Conservation (phyloP, 1,140 invertebrate species). For the Drosophila varians region DNA sequence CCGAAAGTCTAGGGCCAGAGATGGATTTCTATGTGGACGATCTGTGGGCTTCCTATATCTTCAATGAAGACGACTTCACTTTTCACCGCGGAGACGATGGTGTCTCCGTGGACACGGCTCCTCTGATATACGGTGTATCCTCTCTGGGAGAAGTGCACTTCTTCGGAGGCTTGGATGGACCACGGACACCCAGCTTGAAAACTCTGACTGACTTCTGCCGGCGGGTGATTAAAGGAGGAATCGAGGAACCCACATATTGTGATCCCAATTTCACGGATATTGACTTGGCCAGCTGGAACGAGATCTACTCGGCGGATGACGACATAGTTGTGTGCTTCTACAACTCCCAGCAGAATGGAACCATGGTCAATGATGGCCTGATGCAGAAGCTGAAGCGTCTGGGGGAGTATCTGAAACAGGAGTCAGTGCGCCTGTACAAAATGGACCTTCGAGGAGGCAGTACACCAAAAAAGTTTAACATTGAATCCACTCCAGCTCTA, state of each 20-base stretch:
- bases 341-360: slow-evolving; percentile 3
- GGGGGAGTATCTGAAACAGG: slow-evolving; percentile 19
- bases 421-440: slow-evolving; percentile 30
- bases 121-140: slow-evolving; percentile 47
- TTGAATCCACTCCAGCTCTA: slow-evolving; percentile 12
- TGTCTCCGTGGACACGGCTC: slow-evolving; percentile 4
- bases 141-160: slow-evolving; percentile 27
- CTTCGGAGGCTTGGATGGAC: slow-evolving; percentile 26
- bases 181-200: not conserved
- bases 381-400: slow-evolving; percentile 4
- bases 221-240: slow-evolving; percentile 7
- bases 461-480: slow-evolving; percentile 34
- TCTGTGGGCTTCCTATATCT: slow-evolving; percentile 26
- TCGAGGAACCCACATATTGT: not conserved
- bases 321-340: slow-evolving; percentile 39
- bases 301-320: slow-evolving; percentile 23
- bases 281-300: slow-evolving; percentile 25
- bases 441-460: slow-evolving; percentile 13
- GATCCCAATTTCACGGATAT: slow-evolving; percentile 5
- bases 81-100: slow-evolving; percentile 2
- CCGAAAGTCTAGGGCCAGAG: not conserved
- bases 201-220: slow-evolving; percentile 30
- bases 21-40: slow-evolving; percentile 50
- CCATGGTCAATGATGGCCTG: not conserved
- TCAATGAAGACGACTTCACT: slow-evolving; percentile 8